Evolutionary conservation across 2,888 invertebrate species (phyloP), one percentile per base, ranked within the genome.

Genomic region (Ctena decussata): DNA sequence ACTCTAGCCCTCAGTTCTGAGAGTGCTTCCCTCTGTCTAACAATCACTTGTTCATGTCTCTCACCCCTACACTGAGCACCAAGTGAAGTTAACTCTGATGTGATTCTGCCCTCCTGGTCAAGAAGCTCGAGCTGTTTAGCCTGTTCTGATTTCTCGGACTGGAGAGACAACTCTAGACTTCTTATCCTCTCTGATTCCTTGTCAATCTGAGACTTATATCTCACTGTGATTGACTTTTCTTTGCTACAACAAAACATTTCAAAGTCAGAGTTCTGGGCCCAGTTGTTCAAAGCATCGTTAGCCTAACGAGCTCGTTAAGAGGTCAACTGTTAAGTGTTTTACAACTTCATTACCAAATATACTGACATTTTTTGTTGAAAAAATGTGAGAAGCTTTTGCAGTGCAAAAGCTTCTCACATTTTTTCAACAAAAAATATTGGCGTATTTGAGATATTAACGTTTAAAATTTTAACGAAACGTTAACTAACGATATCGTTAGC

Each of bases 31-130:
- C 95, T 84, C 89, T 96, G 96, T 49, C 95, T 89, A 3, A 88
- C 86, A 53, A 96, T 96, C 24, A 95, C 94, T 81, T 95, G 94
- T 73, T 95, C 95, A 77, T 96, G 96, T 46, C 95, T 82, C 84
- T 96, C 96, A 5, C 96, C 95, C 11, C 95, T 91, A 87, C 96
- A 96, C 86, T 95, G 95, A 24, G 95, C 95, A 27, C 96, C 96
- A 30, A 95, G 89, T 39, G 95, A 93, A 18, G 95, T 93, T 88
- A 96, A 80, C 86, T 96, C 95, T 37, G 95, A 94, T 2, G 95
- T 94, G 24, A 95, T 95, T 39, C 93, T 91, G 27, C 95, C 95
- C 92, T 95, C 95, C 77, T 94, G 93, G 77, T 95, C 94, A 53
- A 94, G 77, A 2, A 94, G 79, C 41, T 93, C 92, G 21, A 94